These are phyloP conservation scores for Drosophila orosa DNA, from an alignment of 1,140 invertebrate genomes.

Conservation along the genomic window DNA sequence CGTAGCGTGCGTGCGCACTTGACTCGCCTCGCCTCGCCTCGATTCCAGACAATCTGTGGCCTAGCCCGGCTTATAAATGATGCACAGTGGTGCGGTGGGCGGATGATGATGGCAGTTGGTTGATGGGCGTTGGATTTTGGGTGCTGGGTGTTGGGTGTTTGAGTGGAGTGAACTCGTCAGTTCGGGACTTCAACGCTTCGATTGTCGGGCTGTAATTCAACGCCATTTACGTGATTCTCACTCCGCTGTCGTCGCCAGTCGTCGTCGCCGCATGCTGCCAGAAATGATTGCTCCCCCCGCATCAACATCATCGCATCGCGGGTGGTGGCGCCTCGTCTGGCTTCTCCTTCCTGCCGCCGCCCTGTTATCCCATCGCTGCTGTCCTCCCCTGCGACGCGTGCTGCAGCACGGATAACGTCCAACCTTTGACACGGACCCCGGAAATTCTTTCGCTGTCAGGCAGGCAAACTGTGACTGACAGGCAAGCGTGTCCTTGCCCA, in stretches of 20 bases:
- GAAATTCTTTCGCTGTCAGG: slow-evolving; percentile 48
- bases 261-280: slow-evolving; percentile 51
- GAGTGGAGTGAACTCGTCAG: slow-evolving; percentile 70
- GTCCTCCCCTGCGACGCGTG: slow-evolving; percentile 41
- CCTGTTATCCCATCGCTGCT: not conserved
- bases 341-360: not conserved
- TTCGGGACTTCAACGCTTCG: slow-evolving; percentile 81
- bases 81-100: slow-evolving; percentile 53
- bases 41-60: slow-evolving; percentile 77
- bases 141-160: slow-evolving; percentile 7
- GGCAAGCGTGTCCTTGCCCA: slow-evolving; percentile 25
- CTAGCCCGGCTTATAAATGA: slow-evolving; percentile 80
- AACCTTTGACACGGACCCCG: slow-evolving; percentile 65
- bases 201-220: slow-evolving; percentile 82
- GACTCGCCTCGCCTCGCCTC: slow-evolving; percentile 26
- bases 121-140: not conserved
- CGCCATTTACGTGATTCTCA: slow-evolving; percentile 73
- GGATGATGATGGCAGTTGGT: not conserved
- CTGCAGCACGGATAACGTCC: slow-evolving; percentile 61
- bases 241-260: slow-evolving; percentile 44
- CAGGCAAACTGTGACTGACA: slow-evolving; percentile 16
- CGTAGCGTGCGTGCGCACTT: slow-evolving; percentile 63
- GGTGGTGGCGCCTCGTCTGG: slow-evolving; percentile 44
- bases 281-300: slow-evolving; percentile 47
- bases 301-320: slow-evolving; percentile 13